Evolutionary conservation across 2,888 invertebrate genomes (phyloP).

Genomic region (Microplitis deprimator): DNA sequence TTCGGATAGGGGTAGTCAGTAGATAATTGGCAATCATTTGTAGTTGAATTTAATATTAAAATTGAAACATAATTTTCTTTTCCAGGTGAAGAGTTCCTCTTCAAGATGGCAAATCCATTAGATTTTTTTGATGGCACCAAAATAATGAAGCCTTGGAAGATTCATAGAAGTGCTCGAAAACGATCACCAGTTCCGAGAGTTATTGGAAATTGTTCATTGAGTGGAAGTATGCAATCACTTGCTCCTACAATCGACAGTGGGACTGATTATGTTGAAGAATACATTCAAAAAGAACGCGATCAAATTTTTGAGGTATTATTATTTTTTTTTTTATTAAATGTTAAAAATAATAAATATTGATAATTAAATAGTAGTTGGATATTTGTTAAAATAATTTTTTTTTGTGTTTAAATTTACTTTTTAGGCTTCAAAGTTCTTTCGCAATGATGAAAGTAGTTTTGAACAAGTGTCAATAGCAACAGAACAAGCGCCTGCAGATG

Average conservation of each 20-base stretch:
- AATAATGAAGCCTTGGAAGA: conserved; percentile 15
- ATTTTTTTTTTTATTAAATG: background rate
- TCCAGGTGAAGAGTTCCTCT: background rate
- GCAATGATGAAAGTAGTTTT: conserved; percentile 41
- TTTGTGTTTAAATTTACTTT: conserved; percentile 18
- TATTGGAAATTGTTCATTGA: conserved; percentile 34
- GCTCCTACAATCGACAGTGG: conserved; percentile 46
- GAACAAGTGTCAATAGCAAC: conserved; percentile 63
- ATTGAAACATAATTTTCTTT: background rate
- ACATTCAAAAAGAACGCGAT: conserved; percentile 61
- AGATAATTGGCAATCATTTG: too few species aligned
- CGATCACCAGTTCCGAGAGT: background rate
- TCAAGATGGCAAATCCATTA: conserved; percentile 52
- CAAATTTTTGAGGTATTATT: conserved; percentile 57
- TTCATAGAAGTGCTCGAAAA: conserved; percentile 37
- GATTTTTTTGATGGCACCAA: conserved; percentile 49
- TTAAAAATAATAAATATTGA: background rate
- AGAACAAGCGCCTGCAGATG: conserved; percentile 49
- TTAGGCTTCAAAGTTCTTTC: conserved; percentile 29
- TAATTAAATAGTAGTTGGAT: background rate
- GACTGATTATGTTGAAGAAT: conserved; percentile 61
- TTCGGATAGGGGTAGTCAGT: too few species aligned
- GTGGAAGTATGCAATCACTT: conserved; percentile 14
- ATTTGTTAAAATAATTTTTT: background rate
- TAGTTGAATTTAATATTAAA: background rate